These are phyloP conservation scores for Heterocephalus glaber DNA, from an alignment of 2,113 vertebrate genomes.

Conservation along the genomic window DNA sequence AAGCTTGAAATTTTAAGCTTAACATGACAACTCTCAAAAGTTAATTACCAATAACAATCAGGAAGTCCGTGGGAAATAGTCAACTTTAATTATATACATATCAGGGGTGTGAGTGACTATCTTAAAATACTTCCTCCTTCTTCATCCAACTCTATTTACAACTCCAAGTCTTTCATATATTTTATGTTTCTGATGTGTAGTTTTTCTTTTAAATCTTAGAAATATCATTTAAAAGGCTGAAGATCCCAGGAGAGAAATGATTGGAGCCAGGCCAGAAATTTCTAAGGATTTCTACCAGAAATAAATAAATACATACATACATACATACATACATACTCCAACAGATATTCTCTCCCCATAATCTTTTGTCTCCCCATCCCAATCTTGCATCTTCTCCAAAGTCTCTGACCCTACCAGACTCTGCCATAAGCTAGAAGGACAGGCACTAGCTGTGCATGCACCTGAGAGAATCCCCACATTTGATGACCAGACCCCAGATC, in stretches of 20 bases:
- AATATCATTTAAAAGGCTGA: background rate
- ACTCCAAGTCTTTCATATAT: background rate
- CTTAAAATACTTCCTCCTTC: background rate
- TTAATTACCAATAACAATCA: background rate
- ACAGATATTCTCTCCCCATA: background rate
- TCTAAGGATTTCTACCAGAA: background rate
- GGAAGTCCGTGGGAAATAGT: background rate
- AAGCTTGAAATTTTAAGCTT: slow-evolving; percentile 14
- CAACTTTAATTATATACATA: background rate
- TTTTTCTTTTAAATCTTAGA: background rate
- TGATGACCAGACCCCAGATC: background rate
- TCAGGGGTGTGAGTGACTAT: background rate
- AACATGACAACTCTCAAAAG: slow-evolving; percentile 17
- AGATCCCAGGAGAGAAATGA: background rate
- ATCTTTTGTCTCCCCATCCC: background rate
- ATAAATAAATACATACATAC: too few relatives aligned
- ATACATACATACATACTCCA: too few relatives aligned
- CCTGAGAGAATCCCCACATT: background rate
- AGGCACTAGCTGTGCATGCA: background rate
- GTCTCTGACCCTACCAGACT: background rate
- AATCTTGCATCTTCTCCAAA: background rate
- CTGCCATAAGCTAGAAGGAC: background rate
- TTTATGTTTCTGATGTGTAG: background rate
- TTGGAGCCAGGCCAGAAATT: background rate
- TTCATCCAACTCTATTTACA: background rate